Evolutionary conservation across 2,888 invertebrate species (phyloP).

Genomic region (Tenodera sinensis): DNA sequence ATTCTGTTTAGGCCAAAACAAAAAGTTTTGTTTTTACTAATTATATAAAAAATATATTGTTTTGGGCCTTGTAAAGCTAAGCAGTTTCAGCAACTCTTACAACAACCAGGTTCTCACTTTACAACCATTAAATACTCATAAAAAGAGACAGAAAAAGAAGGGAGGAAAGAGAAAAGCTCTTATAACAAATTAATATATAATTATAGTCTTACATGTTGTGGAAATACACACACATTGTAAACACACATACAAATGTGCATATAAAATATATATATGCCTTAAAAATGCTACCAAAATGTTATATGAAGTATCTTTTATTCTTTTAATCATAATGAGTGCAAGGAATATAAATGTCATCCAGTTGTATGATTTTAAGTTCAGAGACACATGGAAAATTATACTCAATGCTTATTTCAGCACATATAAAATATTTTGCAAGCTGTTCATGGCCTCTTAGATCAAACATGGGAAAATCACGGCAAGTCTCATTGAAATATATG

Average conservation of each 20-base stretch:
- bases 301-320: background rate
- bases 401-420: too few species aligned
- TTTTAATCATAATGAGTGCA: too few species aligned
- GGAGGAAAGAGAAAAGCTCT: background rate
- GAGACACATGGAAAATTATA: too few species aligned
- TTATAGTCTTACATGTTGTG: background rate
- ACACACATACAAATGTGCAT: background rate
- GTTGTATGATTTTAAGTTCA: too few species aligned
- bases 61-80: background rate
- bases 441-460: too few species aligned
- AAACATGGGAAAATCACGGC: too few species aligned
- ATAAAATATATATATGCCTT: background rate
- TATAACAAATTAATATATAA: background rate
- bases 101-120: background rate
- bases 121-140: background rate
- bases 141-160: background rate
- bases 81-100: background rate
- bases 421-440: too few species aligned
- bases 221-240: background rate
- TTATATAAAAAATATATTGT: background rate
- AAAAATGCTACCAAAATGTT: background rate
- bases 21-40: background rate
- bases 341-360: too few species aligned
- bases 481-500: too few species aligned
- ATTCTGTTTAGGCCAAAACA: background rate